Percentiles rank a stretch among this genome's conserved stretches.
phyloP scores from a whole-genome alignment of 2,888 invertebrate genomes.

The Drosophila lacicola region DNA sequence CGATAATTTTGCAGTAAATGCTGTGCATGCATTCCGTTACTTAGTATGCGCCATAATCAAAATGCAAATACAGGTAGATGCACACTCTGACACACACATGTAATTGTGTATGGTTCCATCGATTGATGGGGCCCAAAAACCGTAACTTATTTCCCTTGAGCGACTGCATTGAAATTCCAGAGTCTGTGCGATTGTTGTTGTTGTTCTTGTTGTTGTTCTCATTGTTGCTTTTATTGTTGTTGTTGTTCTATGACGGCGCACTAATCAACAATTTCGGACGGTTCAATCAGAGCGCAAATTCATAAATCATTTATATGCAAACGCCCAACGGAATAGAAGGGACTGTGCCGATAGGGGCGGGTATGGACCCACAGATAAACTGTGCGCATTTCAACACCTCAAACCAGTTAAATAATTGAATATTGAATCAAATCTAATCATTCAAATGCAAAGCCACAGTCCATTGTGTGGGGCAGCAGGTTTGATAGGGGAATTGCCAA shows the following conservation, averaged over 20 bases:
- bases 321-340: conserved; percentile 38
- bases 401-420: conserved; percentile 80
- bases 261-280: conserved; percentile 76
- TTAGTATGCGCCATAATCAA: conserved; percentile 44
- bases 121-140: conserved; percentile 46
- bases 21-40: conserved; percentile 24
- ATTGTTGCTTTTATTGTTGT: conserved; percentile 20
- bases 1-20: conserved; percentile 21
- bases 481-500: conserved; percentile 49
- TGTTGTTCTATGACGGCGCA: conserved; percentile 60
- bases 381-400: conserved; percentile 73
- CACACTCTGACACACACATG: conserved; percentile 4
- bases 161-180: conserved; percentile 41
- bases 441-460: conserved; percentile 72
- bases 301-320: conserved; percentile 79
- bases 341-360: background rate
- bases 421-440: conserved; percentile 80
- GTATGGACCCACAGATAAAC: conserved; percentile 35
- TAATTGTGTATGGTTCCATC: conserved; percentile 23
- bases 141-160: conserved; percentile 72
- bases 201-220: conserved; percentile 33
- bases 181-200: conserved; percentile 15
- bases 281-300: conserved; percentile 73
- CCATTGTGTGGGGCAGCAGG: conserved; percentile 4
- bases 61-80: conserved; percentile 22